Evolutionary conservation across 2,797 vertebrate genomes (phyloP).

Genomic region (Hydrophis major): DNA sequence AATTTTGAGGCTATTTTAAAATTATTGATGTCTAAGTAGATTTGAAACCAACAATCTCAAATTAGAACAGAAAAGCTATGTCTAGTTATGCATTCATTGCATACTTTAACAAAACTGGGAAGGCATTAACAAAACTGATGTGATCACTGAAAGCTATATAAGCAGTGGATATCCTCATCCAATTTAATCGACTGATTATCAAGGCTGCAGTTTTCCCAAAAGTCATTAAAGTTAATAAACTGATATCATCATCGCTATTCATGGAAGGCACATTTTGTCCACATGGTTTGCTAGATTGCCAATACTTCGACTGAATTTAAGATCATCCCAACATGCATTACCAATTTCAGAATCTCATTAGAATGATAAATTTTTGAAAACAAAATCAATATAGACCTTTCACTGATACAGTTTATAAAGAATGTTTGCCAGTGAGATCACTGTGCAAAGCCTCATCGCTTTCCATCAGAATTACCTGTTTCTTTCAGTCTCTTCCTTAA

Average conservation of each 20-base stretch:
- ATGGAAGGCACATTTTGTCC: not conserved
- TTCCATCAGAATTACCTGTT: not conserved
- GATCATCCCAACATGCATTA: not conserved
- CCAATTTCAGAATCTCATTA: not conserved
- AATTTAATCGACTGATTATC: not conserved
- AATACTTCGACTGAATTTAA: not conserved
- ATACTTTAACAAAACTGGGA: not conserved
- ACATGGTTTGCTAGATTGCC: not conserved
- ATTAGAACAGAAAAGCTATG: not conserved
- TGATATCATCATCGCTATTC: not conserved
- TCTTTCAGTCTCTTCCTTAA: not conserved
- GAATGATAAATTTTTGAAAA: not conserved
- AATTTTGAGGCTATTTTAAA: not conserved
- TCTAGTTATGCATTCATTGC: not conserved
- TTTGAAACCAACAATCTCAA: not conserved
- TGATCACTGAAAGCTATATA: not conserved
- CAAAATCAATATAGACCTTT: not conserved
- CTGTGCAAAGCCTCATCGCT: not conserved
- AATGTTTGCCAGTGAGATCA: not conserved
- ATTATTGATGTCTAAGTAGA: not conserved
- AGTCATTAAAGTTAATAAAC: not conserved
- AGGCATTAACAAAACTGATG: not conserved
- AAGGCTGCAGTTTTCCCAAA: not conserved
- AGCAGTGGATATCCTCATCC: not conserved
- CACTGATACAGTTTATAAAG: not conserved